These are phyloP conservation scores for Macrotus californicus DNA, from an alignment of 2,113 vertebrate species.

Conservation along the genomic window DNA sequence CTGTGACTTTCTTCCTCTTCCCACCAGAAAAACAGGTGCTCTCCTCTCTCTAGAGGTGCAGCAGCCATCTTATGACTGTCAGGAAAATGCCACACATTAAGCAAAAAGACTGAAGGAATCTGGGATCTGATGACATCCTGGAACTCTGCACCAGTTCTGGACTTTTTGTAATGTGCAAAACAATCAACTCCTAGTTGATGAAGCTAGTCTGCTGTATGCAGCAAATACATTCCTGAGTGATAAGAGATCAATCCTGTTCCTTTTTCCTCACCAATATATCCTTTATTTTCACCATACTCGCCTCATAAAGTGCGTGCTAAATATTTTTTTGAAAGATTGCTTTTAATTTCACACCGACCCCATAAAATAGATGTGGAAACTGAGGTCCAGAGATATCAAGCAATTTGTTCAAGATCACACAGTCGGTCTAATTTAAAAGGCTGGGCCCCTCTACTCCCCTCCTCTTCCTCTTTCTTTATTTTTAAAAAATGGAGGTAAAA, in stretches of 20 bases:
- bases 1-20: background rate
- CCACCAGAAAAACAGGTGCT: background rate
- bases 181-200: background rate
- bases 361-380: background rate
- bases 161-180: background rate
- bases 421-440: background rate
- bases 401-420: background rate
- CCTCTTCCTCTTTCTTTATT: background rate
- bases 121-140: background rate
- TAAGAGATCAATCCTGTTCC: background rate
- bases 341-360: background rate
- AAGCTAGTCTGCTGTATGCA: background rate
- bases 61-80: background rate
- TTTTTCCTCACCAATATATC: no score
- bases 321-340: background rate
- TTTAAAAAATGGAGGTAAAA: background rate
- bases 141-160: background rate
- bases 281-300: background rate
- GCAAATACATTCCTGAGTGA: background rate
- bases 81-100: background rate
- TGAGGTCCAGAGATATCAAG: background rate
- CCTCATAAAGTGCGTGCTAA: background rate
- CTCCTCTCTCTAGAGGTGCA: background rate
- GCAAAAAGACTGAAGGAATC: background rate
- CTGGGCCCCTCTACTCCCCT: background rate